A percentile compares a stretch with the other conserved stretches of the same genome.
phyloP scores from a whole-genome alignment of 2,888 invertebrate species.

The Nipponacmea schrenckii region DNA sequence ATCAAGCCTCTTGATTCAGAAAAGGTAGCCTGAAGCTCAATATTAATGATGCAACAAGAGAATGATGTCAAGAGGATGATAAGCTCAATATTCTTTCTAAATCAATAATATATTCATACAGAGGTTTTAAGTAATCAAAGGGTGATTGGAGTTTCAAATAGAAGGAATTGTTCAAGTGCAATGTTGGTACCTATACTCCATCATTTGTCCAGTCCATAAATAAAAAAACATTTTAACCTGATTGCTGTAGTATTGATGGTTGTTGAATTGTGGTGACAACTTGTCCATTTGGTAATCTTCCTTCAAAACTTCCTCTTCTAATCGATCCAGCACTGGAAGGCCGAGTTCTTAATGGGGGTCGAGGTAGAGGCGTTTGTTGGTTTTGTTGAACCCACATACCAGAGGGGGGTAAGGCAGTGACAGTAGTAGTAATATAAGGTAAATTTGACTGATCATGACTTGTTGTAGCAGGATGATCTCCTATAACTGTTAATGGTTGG shows the following conservation, averaged over 20 bases:
- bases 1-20: too few species aligned
- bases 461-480: slow-evolving; percentile 16
- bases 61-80: too few species aligned
- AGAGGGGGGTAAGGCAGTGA: slow-evolving; percentile 26
- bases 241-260: not conserved
- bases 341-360: slow-evolving; percentile 57
- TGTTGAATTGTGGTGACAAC: not conserved
- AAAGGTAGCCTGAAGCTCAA: too few species aligned
- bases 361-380: slow-evolving; percentile 47
- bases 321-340: slow-evolving; percentile 63
- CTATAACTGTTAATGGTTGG: slow-evolving; percentile 44
- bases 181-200: too few species aligned
- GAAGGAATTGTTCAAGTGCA: too few species aligned
- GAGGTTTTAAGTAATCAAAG: too few species aligned
- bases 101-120: too few species aligned
- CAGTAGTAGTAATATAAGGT: slow-evolving; percentile 39
- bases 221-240: too few species aligned
- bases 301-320: slow-evolving; percentile 18
- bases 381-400: slow-evolving; percentile 36
- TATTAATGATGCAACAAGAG: too few species aligned
- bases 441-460: slow-evolving; percentile 22
- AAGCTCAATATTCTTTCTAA: too few species aligned
- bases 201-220: too few species aligned
- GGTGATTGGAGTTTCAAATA: too few species aligned
- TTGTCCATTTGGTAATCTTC: not conserved